phyloP scores from a whole-genome alignment of 2,888 invertebrate genomes.

The Drosophila melanosoma region DNA sequence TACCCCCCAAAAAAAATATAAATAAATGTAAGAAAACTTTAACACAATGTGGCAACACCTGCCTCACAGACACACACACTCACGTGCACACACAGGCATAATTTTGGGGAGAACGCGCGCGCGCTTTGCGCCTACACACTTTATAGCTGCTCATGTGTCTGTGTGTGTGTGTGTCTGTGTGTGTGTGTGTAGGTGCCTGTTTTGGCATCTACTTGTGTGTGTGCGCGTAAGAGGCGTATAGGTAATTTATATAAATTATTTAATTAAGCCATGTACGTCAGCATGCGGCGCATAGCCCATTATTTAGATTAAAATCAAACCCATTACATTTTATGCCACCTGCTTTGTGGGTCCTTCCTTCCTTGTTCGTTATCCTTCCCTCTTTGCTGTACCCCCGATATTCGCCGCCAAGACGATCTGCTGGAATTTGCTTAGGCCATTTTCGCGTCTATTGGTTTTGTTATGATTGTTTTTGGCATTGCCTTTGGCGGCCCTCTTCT shows the following conservation, averaged over 20 bases:
- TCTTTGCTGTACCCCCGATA: not conserved
- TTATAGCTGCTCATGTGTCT: not conserved
- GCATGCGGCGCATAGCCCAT: slow-evolving; percentile 63
- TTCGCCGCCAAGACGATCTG: not conserved
- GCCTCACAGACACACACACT: slow-evolving; percentile 11
- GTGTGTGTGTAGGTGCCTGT: not conserved
- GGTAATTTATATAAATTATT: slow-evolving; percentile 77
- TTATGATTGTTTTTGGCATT: slow-evolving; percentile 70
- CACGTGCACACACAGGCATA: not conserved
- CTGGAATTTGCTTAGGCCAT: slow-evolving; percentile 36
- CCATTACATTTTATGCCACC: slow-evolving; percentile 74
- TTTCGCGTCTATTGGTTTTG: slow-evolving; percentile 61
- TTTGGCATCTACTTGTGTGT: slow-evolving; percentile 16
- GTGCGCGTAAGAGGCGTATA: slow-evolving; percentile 54
- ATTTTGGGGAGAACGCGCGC: slow-evolving; percentile 51
- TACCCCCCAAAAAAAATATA: slow-evolving; percentile 21
- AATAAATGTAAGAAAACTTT: slow-evolving; percentile 9
- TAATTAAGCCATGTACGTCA: slow-evolving; percentile 76
- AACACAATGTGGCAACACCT: slow-evolving; percentile 34
- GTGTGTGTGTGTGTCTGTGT: too few relatives aligned
- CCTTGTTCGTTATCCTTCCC: slow-evolving; percentile 18
- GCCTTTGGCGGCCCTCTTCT: slow-evolving; percentile 33
- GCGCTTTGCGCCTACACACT: slow-evolving; percentile 39
- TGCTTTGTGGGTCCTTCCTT: slow-evolving; percentile 48
- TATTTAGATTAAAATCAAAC: slow-evolving; percentile 80